phyloP scores from a whole-genome alignment of 2,113 vertebrate genomes.

The Ovis canadensis region DNA sequence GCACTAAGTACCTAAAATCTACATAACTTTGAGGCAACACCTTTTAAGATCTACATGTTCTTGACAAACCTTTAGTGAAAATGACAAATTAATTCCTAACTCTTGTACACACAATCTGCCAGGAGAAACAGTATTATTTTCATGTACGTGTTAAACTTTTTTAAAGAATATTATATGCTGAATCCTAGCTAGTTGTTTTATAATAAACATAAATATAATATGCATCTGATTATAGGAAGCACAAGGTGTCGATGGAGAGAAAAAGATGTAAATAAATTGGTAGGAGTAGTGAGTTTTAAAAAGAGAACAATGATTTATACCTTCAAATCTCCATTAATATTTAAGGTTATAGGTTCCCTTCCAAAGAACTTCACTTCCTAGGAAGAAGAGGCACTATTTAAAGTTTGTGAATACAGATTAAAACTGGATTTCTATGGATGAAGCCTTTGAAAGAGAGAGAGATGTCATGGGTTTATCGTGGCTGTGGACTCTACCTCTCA shows the following conservation, averaged over 20 bases:
- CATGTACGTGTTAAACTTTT: neutral
- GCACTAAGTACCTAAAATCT: neutral
- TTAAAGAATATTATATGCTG: neutral
- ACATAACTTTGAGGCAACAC: neutral
- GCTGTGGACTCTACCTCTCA: neutral
- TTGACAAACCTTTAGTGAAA: constrained; percentile 16
- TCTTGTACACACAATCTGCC: neutral
- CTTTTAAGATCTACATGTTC: neutral
- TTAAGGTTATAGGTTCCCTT: neutral
- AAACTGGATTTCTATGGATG: neutral
- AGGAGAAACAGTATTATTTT: neutral
- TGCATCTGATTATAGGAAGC: neutral
- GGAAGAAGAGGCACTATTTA: neutral
- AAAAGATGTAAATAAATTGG: neutral
- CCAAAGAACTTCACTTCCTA: neutral
- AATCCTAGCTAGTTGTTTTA: neutral
- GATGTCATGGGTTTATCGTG: neutral
- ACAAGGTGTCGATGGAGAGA: neutral
- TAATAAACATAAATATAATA: neutral
- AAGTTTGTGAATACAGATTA: neutral
- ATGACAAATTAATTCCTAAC: neutral
- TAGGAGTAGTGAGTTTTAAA: neutral
- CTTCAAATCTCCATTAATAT: neutral
- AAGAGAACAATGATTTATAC: neutral
- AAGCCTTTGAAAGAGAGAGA: neutral